Base-by-base conservation (phyloP, 1,140 invertebrate genomes). In the Dendrolimus kikuchii region DNA sequence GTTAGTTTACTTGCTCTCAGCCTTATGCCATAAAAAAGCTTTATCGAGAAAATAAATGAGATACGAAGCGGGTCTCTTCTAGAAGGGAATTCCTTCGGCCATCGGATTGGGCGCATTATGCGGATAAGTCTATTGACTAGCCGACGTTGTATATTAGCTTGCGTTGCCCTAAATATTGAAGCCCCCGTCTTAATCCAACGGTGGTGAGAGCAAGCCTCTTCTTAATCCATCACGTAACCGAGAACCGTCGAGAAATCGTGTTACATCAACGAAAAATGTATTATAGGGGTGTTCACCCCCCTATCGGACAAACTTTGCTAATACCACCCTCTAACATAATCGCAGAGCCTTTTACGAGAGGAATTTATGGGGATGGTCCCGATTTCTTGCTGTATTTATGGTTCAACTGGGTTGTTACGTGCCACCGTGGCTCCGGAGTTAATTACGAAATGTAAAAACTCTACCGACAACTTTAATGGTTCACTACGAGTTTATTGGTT, bases 231-330 rank as follows among this genome's bases (percentile, higher is more conserved):
- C 87, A 88, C 87, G 87, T 87, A 88, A 87, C 81, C 72, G 79
- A 76, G 72, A 82, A 77, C 79, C 83, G 77, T 77, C 86, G 84
- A 86, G 85, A 88, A 88, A 88, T 87, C 87, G 87, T 87, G 87
- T 86, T 86, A 84, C 83, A 86, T 86, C 85, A 87, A 88, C 87
- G 87, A 88, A 87, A 88, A 88, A 88, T 88, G 84, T 88, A 88
- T 88, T 87, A 78, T 68, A 80, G 74, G 72, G 71, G 75, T 75
- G 70, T 73, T 51, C 6, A 40, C 44, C 62, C 62, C 64, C 77
- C 79, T 59, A 86, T 84, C 83, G 81, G 83, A 82, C 83, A 83
- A 86, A 86, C 81, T 86, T 86, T 84, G 81, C 83, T 86, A 86
- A 86, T 84, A 86, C 83, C 81, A 86, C 83, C 81, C 83, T 71